Evolutionary conservation across 2,797 vertebrate genomes (phyloP).

Genomic region (Dromococcyx pavoninus): DNA sequence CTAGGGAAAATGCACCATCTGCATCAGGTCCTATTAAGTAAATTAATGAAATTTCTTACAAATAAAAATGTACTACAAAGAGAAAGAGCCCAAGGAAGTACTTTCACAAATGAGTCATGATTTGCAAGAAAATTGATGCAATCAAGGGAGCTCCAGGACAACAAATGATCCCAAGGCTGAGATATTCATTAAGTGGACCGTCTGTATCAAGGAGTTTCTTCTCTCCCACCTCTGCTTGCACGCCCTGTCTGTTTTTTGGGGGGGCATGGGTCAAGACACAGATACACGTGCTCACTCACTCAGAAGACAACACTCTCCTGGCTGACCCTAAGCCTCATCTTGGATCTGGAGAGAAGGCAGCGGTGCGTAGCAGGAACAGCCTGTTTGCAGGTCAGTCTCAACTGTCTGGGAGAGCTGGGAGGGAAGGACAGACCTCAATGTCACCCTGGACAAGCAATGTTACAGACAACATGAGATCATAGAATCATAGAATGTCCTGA

Average conservation of each 20-base stretch:
- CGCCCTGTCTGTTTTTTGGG: neutral
- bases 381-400: neutral
- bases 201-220: neutral
- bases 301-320: neutral
- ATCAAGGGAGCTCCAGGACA: slow-evolving; percentile 1
- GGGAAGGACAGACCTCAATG: neutral
- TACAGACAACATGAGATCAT: neutral
- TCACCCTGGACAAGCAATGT: rapidly evolving
- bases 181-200: neutral
- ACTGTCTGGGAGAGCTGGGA: neutral
- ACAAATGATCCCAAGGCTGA: neutral
- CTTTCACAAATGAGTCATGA: slow-evolving; percentile 39
- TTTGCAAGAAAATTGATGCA: slow-evolving; percentile 66
- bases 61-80: slow-evolving; percentile 19
- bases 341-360: neutral
- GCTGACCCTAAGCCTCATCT: neutral
- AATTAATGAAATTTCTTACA: slow-evolving; percentile 71
- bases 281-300: rapidly evolving
- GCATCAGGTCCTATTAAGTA: slow-evolving; percentile 68
- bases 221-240: neutral
- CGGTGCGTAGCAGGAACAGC: rapidly evolving
- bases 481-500: no score
- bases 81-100: slow-evolving; percentile 33
- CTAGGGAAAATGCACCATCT: slow-evolving; percentile 66
- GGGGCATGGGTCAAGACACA: neutral